phyloP scores from a whole-genome alignment of 2,113 vertebrate species.

The Ifrita kowaldi region DNA sequence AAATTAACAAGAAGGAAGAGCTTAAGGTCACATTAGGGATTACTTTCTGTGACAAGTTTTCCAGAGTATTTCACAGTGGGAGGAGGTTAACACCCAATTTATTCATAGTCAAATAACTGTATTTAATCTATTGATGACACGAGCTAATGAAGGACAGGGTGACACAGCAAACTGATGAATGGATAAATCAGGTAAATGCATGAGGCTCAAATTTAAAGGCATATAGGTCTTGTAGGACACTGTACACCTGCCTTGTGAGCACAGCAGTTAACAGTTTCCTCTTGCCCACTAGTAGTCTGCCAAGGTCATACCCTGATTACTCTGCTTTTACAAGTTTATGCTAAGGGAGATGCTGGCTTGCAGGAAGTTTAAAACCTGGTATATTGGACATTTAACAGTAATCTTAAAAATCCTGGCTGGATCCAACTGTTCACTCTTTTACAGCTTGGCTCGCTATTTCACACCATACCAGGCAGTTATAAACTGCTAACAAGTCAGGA shows the following conservation, averaged over 20 bases:
- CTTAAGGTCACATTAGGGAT: constrained; percentile 59
- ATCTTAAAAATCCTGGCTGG: background rate
- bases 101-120: constrained; percentile 48
- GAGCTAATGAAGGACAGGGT: constrained; percentile 20
- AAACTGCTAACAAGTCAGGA: background rate
- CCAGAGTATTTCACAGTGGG: constrained; percentile 58
- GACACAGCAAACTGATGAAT: background rate
- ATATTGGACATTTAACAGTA: background rate
- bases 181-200: background rate
- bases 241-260: background rate
- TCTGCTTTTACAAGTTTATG: background rate
- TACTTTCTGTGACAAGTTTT: constrained; percentile 59
- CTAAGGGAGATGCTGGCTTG: background rate
- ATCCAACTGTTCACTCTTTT: background rate
- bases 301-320: background rate
- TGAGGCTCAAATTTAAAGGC: background rate
- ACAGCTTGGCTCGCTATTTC: background rate
- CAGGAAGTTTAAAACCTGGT: background rate
- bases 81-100: constrained; percentile 57
- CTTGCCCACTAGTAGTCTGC: background rate
- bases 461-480: background rate
- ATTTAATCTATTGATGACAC: constrained; percentile 46
- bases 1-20: constrained; percentile 64
- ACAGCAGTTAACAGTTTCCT: background rate
- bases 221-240: background rate